Base-by-base conservation (phyloP, 1,140 invertebrate genomes). In the Drosophila carrolli region DNA sequence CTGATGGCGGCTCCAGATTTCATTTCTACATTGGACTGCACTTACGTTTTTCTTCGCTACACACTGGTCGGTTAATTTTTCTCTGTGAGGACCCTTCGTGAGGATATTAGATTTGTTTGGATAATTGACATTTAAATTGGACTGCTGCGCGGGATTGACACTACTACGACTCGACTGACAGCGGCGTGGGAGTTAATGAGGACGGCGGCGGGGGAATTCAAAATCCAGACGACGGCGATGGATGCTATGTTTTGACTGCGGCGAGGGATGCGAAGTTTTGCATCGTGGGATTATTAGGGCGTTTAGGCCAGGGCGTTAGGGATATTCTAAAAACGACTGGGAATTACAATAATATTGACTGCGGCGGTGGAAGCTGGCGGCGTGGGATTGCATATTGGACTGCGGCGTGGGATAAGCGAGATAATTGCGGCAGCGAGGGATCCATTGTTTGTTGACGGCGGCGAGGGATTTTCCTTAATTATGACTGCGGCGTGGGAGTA, bases 401-500 rank as follows among this genome's bases (percentile, higher is more conserved):
- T 23, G 44, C 44, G 19, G 44, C 44, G 44, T 1, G 44, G 44
- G 44, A 27, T 27, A 47, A 4, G 16, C 43, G 6, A 44, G n/a
- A 51, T 11, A 6, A 46, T 9, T 66, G 72, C 75, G 8, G 75
- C 76, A 44, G 75, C 75, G 75, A 19, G 75, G 75, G 37, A 58
- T 14, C 4, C 16, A 32, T 5, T 41, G 13, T 1, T 19, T 13
- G 27, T n/a, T 3, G 61, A 79, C 76, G 1, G 61, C 77, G 35
- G 77, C 78, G 78, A n/a, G 73, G 75, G 75, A 75, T 23, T 9
- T 9, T 7, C 7, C 11, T 5, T 0, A 14, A 3, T 35, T 13
- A n/a, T 23, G 84, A 90, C 81, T 16, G 84, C 83, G 41, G 75
- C 84, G 86, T 56, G 81, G 89, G 84, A 88, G 14, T 16, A 55